Evolutionary conservation across 2,113 vertebrate species (phyloP), one percentile per base, ranked within the genome.

Genomic region (Serilophus lunatus): DNA sequence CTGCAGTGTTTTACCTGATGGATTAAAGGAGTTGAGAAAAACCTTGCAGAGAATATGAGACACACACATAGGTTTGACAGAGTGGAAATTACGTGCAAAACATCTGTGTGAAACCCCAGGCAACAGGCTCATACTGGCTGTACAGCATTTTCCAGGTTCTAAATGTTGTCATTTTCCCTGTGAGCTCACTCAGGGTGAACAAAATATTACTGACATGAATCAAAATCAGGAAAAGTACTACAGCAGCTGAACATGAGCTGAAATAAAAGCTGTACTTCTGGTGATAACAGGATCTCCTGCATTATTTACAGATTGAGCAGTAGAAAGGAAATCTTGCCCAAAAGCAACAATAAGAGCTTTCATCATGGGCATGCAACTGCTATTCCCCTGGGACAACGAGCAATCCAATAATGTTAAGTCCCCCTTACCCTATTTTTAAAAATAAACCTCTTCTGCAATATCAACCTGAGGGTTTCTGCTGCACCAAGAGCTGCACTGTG

Each of bases 1-100:
- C 17, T 7, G 3, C 60, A 54, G 8, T 0, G 0, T 31, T 72
- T 51, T 33, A 51, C 71, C 45, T 5, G 33, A 18, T 1, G 33
- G 44, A 56, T 42, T 47, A 60, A 26, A 78, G 51, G 50, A n/a
- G 7, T 2, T 5, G 9, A 66, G 36, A 24, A 36, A 54, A 84
- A 91, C 31, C 22, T 23, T 70, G 31, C 26, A 59, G 65, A 64
- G 69, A 49, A 36, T 2, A 0, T 3, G 20, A 49, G 36, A 85
- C 38, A 60, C 26, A 78, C 17, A 42, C 14, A 31, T 8, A 56
- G 51, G 26, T 84, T 60, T 75, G 65, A 68, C 56, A 68, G 20
- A 65, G 47, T n/a, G 49, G 23, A 72, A 84, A 75, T 35, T 3
- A 19, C 66, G 22, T 33, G 23, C 66, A 45, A 38, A 56, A 36